phyloP scores from a whole-genome alignment of 1,140 invertebrate genomes.

The Helicoverpa armigera region DNA sequence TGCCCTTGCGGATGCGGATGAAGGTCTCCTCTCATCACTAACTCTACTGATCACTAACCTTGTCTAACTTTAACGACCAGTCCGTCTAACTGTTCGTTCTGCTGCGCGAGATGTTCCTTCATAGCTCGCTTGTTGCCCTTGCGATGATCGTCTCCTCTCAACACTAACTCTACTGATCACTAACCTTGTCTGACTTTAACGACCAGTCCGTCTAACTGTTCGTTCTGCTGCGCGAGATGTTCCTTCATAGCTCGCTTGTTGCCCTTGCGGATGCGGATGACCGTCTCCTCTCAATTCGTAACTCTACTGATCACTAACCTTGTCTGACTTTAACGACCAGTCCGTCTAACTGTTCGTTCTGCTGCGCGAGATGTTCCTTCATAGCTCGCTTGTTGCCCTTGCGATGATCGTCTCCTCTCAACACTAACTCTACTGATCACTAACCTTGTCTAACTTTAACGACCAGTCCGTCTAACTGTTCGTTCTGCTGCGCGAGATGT shows the following conservation, averaged over 20 bases:
- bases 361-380: too few species aligned
- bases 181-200: conserved; percentile 89
- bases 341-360: too few species aligned
- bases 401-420: too few species aligned
- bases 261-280: conserved; percentile 91
- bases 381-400: too few species aligned
- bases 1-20: conserved; percentile 90
- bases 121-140: conserved; percentile 94
- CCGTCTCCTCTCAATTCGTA: conserved; percentile 97
- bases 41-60: too few species aligned
- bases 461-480: too few species aligned
- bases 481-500: too few species aligned
- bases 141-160: conserved; percentile 94
- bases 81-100: conserved; percentile 94
- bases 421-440: too few species aligned
- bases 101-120: conserved; percentile 94
- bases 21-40: conserved; percentile 97
- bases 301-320: too few species aligned
- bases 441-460: too few species aligned
- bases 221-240: conserved; percentile 92
- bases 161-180: too few species aligned
- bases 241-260: conserved; percentile 96
- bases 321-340: too few species aligned
- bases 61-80: conserved; percentile 92
- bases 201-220: conserved; percentile 94